A percentile compares a stretch with the other conserved stretches of the same genome.
Evolutionary conservation across 2,888 invertebrate genomes (phyloP).

Genomic region (Phlogophora meticulosa): DNA sequence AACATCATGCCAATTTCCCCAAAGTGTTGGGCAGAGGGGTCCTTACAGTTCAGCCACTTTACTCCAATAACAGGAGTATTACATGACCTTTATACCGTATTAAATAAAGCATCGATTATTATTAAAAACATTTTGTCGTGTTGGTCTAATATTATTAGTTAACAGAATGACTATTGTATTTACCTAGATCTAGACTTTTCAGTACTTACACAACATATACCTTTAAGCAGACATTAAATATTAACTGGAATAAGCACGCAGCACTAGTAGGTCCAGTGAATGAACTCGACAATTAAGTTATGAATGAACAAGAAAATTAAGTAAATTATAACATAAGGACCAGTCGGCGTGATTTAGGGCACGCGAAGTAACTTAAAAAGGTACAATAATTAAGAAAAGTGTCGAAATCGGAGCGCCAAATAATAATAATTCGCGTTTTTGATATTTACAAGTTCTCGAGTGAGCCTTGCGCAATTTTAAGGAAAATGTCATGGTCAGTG

Average conservation of each 20-base stretch:
- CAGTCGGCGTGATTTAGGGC: constrained; percentile 56
- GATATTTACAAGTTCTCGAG: constrained; percentile 80
- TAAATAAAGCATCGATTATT: background rate
- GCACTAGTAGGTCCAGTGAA: constrained; percentile 16
- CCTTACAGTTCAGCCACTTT: no score
- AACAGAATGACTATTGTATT: no score
- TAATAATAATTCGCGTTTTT: constrained; percentile 74
- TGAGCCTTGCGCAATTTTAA: constrained; percentile 76
- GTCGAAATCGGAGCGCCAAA: constrained; percentile 81
- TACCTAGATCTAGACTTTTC: no score
- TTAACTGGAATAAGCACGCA: background rate
- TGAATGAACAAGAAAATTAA: constrained; percentile 58
- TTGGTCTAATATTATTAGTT: no score
- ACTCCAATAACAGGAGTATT: no score
- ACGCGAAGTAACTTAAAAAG: constrained; percentile 36
- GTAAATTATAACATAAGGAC: constrained; percentile 65
- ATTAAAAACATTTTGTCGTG: no score
- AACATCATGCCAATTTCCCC: no score
- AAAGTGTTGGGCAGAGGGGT: no score
- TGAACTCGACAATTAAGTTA: constrained; percentile 18
- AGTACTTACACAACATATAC: no score
- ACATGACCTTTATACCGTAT: no score
- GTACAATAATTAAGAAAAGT: constrained; percentile 76
- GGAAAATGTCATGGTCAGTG: constrained; percentile 86
- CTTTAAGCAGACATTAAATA: background rate